Evolutionary conservation across 1,140 invertebrate genomes (phyloP).

Genomic region (Ruditapes philippinarum): DNA sequence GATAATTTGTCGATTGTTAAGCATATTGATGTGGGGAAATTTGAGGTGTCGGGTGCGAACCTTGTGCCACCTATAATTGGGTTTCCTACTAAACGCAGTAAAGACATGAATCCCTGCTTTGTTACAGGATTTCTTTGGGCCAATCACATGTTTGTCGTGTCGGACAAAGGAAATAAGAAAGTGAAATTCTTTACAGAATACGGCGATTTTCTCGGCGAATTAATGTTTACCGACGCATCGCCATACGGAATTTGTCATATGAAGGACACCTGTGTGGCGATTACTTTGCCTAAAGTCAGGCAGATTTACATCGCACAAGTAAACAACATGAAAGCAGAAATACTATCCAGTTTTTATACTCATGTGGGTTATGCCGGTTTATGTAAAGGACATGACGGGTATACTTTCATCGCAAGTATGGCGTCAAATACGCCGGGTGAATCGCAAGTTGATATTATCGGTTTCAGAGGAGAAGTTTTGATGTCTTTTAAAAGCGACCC

Average conservation of each 20-base stretch:
- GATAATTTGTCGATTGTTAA: background rate
- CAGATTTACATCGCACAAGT: background rate
- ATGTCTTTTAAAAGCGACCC: background rate
- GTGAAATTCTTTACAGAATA: conserved; percentile 9
- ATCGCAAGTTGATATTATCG: conserved; percentile 10
- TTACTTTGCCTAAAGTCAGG: background rate
- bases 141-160: background rate
- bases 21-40: background rate
- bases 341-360: background rate
- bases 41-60: background rate
- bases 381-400: background rate
- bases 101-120: background rate
- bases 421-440: background rate
- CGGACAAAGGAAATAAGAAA: conserved; percentile 29
- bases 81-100: background rate
- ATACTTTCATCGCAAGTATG: background rate
- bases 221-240: background rate
- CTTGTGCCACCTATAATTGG: background rate
- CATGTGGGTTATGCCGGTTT: conserved; percentile 20
- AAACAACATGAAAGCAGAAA: background rate
- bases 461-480: background rate
- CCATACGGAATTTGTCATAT: conserved; percentile 14
- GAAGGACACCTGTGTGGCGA: background rate
- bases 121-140: background rate
- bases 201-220: background rate